A percentile compares a stretch with the other conserved stretches of the same genome.
phyloP scores from a whole-genome alignment of 2,888 invertebrate genomes.

The Opisthograptis luteolata region DNA sequence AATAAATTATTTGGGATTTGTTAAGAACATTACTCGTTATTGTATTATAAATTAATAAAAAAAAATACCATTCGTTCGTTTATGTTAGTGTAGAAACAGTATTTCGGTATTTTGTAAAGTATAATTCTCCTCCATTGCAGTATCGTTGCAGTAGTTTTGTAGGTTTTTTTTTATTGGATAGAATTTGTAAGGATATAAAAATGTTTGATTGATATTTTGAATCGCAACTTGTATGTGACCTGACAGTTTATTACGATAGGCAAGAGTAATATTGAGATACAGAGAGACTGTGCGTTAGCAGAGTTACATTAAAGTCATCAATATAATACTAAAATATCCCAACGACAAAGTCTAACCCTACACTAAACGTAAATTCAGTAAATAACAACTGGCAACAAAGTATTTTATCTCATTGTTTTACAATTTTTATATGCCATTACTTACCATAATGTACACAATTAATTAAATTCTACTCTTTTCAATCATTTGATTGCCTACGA shows the following conservation, averaged over 20 bases:
- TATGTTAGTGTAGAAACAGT: constrained; percentile 72
- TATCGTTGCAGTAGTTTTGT: constrained; percentile 65
- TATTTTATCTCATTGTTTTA: no score
- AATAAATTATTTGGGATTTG: constrained; percentile 62
- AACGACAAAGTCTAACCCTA: no score
- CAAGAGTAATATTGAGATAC: neutral
- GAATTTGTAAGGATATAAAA: constrained; percentile 53
- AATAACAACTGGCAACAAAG: no score
- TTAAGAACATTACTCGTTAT: constrained; percentile 58
- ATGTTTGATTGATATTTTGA: constrained; percentile 16
- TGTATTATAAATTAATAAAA: constrained; percentile 59
- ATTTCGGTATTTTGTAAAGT: constrained; percentile 71
- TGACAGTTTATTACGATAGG: neutral
- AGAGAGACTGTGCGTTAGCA: neutral
- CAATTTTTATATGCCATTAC: no score
- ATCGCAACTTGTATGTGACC: neutral
- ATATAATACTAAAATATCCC: no score
- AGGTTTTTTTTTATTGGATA: constrained; percentile 69
- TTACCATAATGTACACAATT: no score
- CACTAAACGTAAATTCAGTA: no score
- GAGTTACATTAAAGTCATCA: no score
- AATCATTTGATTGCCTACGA: no score
- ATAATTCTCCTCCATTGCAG: constrained; percentile 57
- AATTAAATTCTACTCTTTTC: no score
- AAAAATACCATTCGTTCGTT: constrained; percentile 52